These are phyloP conservation scores for Bothrops jararaca DNA, from an alignment of 2,113 vertebrate species.

Conservation along the genomic window DNA sequence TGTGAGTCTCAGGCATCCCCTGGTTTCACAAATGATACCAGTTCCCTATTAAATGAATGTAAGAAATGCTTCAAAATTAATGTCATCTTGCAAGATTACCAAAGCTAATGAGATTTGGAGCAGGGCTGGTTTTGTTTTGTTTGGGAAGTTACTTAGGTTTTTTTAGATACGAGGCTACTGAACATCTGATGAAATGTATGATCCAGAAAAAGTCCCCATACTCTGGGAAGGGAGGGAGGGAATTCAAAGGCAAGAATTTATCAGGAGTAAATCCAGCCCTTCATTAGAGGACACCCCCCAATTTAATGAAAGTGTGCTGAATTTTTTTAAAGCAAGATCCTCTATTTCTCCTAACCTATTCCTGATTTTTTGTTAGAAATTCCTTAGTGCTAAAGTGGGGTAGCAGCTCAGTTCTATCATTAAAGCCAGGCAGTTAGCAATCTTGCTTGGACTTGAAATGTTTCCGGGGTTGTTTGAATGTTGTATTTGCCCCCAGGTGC, in stretches of 20 bases:
- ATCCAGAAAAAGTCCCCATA: not conserved
- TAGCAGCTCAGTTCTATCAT: not conserved
- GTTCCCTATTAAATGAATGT: not conserved
- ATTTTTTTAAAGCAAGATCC: not conserved
- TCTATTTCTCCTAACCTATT: not conserved
- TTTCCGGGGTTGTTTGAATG: not conserved
- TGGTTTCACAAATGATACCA: not conserved
- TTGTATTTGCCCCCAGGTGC: not conserved
- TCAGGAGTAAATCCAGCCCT: not conserved
- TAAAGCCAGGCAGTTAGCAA: not conserved
- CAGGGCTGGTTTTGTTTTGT: not conserved
- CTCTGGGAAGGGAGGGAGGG: not conserved
- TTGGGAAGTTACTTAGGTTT: not conserved
- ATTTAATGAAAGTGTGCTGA: not conserved
- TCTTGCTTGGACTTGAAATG: constrained; percentile 15
- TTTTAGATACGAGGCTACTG: not conserved
- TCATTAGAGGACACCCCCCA: not conserved
- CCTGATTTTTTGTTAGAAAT: not conserved
- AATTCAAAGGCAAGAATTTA: not conserved
- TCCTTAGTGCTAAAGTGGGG: not conserved
- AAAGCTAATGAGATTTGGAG: not conserved
- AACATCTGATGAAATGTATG: not conserved
- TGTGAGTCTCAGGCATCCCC: not conserved
- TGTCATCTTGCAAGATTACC: not conserved
- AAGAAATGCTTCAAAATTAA: not conserved